phyloP scores from a whole-genome alignment of 2,113 vertebrate genomes.

The Passer domesticus region DNA sequence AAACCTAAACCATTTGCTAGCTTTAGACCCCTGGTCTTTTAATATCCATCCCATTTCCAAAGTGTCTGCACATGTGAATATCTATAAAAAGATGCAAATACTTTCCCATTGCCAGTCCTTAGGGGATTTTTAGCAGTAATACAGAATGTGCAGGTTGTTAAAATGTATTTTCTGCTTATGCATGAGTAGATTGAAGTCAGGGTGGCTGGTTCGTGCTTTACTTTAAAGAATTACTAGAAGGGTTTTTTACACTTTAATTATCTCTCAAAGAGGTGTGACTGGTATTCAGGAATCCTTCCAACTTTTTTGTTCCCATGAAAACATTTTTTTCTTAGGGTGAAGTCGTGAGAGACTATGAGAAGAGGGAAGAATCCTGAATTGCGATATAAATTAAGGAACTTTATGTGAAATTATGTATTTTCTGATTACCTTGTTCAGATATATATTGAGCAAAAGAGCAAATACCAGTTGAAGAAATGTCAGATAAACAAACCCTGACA shows the following conservation, averaged over 20 bases:
- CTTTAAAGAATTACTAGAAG: neutral
- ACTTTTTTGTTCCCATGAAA: neutral
- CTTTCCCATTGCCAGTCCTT: neutral
- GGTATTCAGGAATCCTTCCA: neutral
- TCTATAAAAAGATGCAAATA: neutral
- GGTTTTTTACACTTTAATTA: neutral
- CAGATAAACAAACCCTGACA: neutral
- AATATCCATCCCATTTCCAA: neutral
- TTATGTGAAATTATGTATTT: neutral
- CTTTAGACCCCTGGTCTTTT: neutral
- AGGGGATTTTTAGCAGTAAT: neutral
- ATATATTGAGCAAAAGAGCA: neutral
- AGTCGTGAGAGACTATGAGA: neutral
- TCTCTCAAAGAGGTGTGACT: neutral
- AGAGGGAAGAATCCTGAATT: neutral
- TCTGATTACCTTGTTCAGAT: neutral
- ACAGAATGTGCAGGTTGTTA: neutral
- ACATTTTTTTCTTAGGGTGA: neutral
- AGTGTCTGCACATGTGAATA: neutral
- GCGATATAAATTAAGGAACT: neutral
- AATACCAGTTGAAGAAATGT: neutral
- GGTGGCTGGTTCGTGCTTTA: neutral
- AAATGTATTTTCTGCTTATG: neutral
- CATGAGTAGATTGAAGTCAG: neutral
- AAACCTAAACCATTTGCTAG: neutral